Evolutionary conservation across 1,140 invertebrate species (phyloP), one percentile per base, ranked within the genome.

Genomic region (Luehdorfia chinensis): DNA sequence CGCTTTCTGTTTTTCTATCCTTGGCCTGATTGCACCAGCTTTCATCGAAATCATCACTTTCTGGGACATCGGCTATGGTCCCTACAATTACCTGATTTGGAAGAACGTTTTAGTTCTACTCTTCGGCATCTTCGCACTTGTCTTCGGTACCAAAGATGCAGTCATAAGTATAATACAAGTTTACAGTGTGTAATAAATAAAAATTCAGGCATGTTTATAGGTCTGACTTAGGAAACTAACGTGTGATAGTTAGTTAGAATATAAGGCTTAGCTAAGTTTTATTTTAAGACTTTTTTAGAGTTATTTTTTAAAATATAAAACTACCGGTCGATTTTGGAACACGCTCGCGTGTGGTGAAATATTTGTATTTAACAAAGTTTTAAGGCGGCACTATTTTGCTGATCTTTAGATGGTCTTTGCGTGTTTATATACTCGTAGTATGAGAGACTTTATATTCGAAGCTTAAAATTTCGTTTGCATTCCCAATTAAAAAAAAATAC

Each of bases 1-100:
- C 47, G 96, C 98, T 4, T 93, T 98, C 66, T 96, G 95, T 65
- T 97, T 97, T 71, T 97, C 96, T 9, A 92, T 97, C 55, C 90
- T 99, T 6, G 97, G 97, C 12, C 90, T 99, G 1, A 92, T 99
- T 11, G 92, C 97, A 49, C 98, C 98, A 4, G 94, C 96, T 0
- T 84, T 96, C 25, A 93, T 98, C 16, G 96, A 98, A 85, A 89
- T 95, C 2, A 87, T 96, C 8, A 93, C 92, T 0, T 94, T 90
- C 60, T 94, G 93, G 93, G 91, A 94, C 12, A 88, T 90, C 41
- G 94, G 93, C 6, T 93, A 93, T 30, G 93, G 93, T 4, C 77
- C 79, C 2, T 88, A 66, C 37, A 90, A 94, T 41, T 94, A 91
- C 90, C 89, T 94, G n/a, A 84, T 93, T 1, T 89, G 91, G 80